A percentile compares a stretch with the other conserved stretches of the same genome.
These are phyloP conservation scores for Micrasema longulum DNA, from an alignment of 1,140 invertebrate genomes.

Conservation along the genomic window DNA sequence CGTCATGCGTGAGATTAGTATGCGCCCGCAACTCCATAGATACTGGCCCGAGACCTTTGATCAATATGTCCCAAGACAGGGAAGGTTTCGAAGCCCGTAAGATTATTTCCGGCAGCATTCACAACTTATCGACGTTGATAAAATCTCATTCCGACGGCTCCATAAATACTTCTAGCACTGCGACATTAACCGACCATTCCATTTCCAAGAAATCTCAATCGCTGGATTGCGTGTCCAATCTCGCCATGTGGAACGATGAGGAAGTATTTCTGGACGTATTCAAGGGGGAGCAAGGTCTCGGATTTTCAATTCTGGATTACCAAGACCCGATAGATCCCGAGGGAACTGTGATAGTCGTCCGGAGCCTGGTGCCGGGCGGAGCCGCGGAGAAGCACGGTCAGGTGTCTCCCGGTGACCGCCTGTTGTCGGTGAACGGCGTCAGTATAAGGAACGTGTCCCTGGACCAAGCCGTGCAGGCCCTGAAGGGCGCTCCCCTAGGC, in stretches of 20 bases:
- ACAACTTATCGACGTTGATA: conserved; percentile 78
- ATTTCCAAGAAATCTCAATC: conserved; percentile 78
- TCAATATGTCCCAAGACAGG: conserved; percentile 81
- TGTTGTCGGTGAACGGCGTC: conserved; percentile 86
- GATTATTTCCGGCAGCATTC: conserved; percentile 80
- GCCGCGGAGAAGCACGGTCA: conserved; percentile 84
- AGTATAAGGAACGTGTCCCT: conserved; percentile 81
- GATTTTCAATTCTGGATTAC: conserved; percentile 93
- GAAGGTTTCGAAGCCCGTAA: conserved; percentile 83
- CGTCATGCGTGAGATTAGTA: conserved; percentile 84
- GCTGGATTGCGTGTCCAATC: conserved; percentile 83
- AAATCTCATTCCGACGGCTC: conserved; percentile 93
- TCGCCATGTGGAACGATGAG: conserved; percentile 90
- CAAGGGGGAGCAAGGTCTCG: conserved; percentile 88
- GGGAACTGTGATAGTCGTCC: conserved; percentile 90
- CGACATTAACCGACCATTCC: conserved; percentile 74
- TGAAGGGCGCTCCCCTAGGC: conserved; percentile 85
- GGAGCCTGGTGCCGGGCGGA: conserved; percentile 87
- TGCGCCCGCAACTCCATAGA: conserved; percentile 75
- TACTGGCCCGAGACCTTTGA: conserved; percentile 72
- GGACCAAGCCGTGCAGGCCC: conserved; percentile 84
- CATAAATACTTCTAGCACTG: conserved; percentile 80
- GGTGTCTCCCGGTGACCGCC: conserved; percentile 86
- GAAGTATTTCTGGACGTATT: conserved; percentile 83
- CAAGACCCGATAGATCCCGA: conserved; percentile 86